phyloP scores from a whole-genome alignment of 2,113 vertebrate species.

The Acinonyx jubatus region DNA sequence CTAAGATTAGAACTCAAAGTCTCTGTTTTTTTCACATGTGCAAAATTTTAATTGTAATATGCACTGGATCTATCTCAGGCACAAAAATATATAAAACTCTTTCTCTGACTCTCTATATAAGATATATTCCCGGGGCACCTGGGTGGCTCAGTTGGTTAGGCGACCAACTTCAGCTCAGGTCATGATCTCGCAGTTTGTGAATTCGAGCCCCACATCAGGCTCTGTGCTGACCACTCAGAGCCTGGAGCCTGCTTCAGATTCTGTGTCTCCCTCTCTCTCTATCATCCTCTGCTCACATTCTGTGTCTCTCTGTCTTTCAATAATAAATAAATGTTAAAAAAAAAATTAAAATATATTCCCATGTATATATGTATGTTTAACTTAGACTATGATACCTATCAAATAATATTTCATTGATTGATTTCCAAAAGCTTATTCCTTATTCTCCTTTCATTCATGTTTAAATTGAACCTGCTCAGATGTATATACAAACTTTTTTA shows the following conservation, averaged over 20 bases:
- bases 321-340: too few species aligned
- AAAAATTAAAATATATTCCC: neutral
- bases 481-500: neutral
- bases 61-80: neutral
- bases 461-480: constrained; percentile 10
- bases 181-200: too few species aligned
- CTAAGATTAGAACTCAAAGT: constrained; percentile 25
- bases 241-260: too few species aligned
- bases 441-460: constrained; percentile 12
- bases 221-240: too few species aligned
- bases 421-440: neutral
- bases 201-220: too few species aligned
- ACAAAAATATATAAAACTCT: neutral
- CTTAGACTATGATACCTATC: neutral
- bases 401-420: constrained; percentile 13
- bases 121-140: neutral
- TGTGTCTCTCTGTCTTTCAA: too few species aligned
- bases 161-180: too few species aligned
- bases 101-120: constrained; percentile 1
- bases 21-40: neutral
- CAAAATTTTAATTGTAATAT: neutral
- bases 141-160: too few species aligned
- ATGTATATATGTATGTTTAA: neutral
- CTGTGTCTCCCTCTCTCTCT: too few species aligned
- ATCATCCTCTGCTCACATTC: too few species aligned